These are phyloP conservation scores for Tolypeutes matacus DNA, from an alignment of 2,797 vertebrate species.

Conservation along the genomic window DNA sequence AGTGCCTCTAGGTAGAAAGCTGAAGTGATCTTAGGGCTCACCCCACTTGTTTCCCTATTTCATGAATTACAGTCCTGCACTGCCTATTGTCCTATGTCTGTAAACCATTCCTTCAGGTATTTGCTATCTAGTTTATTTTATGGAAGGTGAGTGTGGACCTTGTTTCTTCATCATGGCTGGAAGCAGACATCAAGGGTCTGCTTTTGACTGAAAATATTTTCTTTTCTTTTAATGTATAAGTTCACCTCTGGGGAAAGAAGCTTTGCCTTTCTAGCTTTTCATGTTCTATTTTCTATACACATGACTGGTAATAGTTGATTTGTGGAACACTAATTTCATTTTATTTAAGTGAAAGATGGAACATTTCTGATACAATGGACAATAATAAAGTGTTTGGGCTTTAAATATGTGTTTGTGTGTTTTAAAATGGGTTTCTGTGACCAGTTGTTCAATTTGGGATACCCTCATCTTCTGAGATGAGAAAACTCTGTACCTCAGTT, in stretches of 20 bases:
- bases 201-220: not conserved
- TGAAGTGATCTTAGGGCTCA: not conserved
- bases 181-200: not conserved
- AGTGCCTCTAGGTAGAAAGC: not conserved
- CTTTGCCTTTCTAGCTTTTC: not conserved
- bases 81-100: not conserved
- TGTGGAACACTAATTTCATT: not conserved
- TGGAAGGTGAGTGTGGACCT: not conserved
- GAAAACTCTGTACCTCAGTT: not conserved
- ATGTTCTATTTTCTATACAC: not conserved
- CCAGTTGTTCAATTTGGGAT: not conserved
- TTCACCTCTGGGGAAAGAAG: not conserved
- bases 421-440: not conserved
- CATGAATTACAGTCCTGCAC: not conserved
- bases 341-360: not conserved
- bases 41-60: not conserved
- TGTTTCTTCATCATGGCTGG: not conserved
- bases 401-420: not conserved
- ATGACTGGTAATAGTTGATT: not conserved
- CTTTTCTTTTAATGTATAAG: not conserved
- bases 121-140: not conserved
- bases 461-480: not conserved
- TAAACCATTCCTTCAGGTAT: not conserved
- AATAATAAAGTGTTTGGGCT: not conserved
- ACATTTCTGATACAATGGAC: not conserved